phyloP scores from a whole-genome alignment of 2,888 invertebrate genomes.

The Nudaria mundana region DNA sequence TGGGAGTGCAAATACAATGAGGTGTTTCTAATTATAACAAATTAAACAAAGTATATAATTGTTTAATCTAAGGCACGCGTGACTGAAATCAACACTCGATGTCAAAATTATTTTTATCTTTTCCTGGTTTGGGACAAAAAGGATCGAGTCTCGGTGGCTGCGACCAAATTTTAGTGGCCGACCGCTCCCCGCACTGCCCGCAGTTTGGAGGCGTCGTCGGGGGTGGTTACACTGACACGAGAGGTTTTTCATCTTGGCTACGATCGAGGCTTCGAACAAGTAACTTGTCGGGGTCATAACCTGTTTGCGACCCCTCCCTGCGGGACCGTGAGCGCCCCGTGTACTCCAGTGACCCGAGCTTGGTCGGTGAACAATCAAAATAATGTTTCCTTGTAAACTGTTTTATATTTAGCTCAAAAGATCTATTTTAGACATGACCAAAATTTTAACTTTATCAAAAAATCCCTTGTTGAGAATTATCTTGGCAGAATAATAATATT shows the following conservation, averaged over 20 bases:
- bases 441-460: not conserved
- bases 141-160: constrained; percentile 53
- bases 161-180: constrained; percentile 46
- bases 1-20: not conserved
- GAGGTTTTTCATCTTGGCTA: constrained; percentile 58
- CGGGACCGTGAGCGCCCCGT: constrained; percentile 61
- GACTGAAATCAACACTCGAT: constrained; percentile 49
- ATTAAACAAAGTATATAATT: constrained; percentile 25
- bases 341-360: constrained; percentile 69
- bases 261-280: constrained; percentile 70
- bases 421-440: constrained; percentile 1
- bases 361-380: constrained; percentile 51
- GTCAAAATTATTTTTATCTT: constrained; percentile 71
- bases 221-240: constrained; percentile 38
- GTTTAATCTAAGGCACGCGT: constrained; percentile 42
- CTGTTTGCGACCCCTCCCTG: constrained; percentile 79
- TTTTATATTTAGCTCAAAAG: constrained; percentile 7
- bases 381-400: constrained; percentile 29
- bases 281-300: constrained; percentile 81
- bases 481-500: too few species aligned
- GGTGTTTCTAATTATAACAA: not conserved
- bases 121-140: constrained; percentile 72
- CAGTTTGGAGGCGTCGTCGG: constrained; percentile 26
- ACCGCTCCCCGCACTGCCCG: constrained; percentile 28
- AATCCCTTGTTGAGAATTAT: not conserved